Evolutionary conservation across 2,113 vertebrate species (phyloP), one percentile per base, ranked within the genome.

Genomic region (Sander lucioperca): DNA sequence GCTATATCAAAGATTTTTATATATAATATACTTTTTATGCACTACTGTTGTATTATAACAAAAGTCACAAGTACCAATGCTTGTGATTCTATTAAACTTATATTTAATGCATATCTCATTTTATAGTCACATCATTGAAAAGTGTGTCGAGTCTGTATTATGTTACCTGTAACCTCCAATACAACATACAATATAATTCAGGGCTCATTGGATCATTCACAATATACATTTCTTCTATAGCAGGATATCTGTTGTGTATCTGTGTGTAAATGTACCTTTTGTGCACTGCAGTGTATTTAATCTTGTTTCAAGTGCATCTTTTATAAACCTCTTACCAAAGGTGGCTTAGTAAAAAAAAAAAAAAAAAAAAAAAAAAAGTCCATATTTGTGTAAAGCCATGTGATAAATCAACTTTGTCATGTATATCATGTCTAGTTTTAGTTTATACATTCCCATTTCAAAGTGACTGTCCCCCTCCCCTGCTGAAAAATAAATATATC

Each of bases 331-430:
- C 61, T 53, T 82, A 87, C 93, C 90, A 90, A 90, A 85, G 82
- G 91, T 94, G 93, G 93, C 93, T 93, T 94, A 88, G 54, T 89
- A 81, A 85, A 78, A n/a, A 25, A 88, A 14, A 30, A 53, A 70
- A 84, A 79, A 82, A 2, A 4, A 69, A 62, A 2, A 30, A 36
- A 10, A 43, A 61, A 75, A 84, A 48, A 58, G 54, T 43, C 4
- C 19, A 74, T 25, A 39, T 80, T 70, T 87, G 13, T 73, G 70
- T 54, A 61, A 86, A 83, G 30, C 36, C 23, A 69, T 80, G 19
- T 54, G 7, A 77, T 70, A 11, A 64, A 83, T 19, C 39, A 53
- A 39, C 3, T 75, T 77, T 81, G 63, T 71, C 23, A 30, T 25
- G 11, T 51, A 43, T 33, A 33, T 33, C 33, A 1, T 3, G n/a